These are phyloP conservation scores for Caenorhabditis panamensis DNA, from an alignment of 2,888 invertebrate species.

Conservation along the genomic window DNA sequence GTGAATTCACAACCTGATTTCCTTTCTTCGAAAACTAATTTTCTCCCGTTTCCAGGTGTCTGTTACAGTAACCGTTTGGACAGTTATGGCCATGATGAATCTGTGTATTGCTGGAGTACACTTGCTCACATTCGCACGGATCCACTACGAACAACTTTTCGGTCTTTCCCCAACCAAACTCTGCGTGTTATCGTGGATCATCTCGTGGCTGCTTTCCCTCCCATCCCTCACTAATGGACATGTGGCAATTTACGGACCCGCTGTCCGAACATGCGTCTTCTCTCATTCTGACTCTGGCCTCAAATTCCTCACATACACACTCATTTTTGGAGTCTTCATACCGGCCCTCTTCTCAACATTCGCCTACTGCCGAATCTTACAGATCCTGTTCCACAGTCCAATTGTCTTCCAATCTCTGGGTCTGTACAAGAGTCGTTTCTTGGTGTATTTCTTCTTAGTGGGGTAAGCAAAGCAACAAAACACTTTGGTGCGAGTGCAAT, in stretches of 20 bases:
- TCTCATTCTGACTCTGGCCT: conserved; percentile 76
- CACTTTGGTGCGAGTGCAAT: not conserved
- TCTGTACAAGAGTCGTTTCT: conserved; percentile 79
- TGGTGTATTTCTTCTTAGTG: conserved; percentile 79
- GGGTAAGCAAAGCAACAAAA: conserved; percentile 63
- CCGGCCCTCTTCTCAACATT: conserved; percentile 78
- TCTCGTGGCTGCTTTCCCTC: conserved; percentile 78
- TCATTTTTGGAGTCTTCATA: conserved; percentile 80
- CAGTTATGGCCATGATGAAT: conserved; percentile 80
- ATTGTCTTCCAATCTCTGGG: conserved; percentile 81
- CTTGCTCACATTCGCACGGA: conserved; percentile 80
- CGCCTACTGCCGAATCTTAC: conserved; percentile 80
- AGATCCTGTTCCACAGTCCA: conserved; percentile 80
- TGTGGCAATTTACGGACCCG: conserved; percentile 79
- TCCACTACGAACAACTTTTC: conserved; percentile 81
- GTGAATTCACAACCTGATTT: conserved; percentile 49
- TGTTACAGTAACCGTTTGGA: conserved; percentile 79
- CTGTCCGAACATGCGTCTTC: conserved; percentile 77
- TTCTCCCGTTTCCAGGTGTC: conserved; percentile 74
- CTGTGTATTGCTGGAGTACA: conserved; percentile 81
- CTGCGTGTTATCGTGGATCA: conserved; percentile 79
- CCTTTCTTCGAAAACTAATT: not conserved
- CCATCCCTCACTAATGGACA: conserved; percentile 80
- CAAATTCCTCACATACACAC: conserved; percentile 80
- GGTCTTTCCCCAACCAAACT: conserved; percentile 78